A percentile compares a stretch with the other conserved stretches of the same genome.
Evolutionary conservation across 2,888 invertebrate genomes (phyloP).

Genomic region (Neoscelio sp.): DNA sequence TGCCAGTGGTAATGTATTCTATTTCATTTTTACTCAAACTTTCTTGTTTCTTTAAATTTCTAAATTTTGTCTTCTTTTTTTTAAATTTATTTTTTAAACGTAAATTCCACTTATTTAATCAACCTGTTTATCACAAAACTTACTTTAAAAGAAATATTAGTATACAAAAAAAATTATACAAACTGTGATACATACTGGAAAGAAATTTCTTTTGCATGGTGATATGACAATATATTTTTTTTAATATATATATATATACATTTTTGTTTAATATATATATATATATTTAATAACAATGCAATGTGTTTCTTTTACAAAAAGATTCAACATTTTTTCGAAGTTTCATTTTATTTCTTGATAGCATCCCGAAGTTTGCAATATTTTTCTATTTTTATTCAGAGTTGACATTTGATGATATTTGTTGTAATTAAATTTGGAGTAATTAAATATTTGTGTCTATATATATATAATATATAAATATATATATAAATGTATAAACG

Average conservation of each 20-base stretch:
- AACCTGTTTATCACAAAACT: not conserved
- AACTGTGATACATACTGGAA: slow-evolving; percentile 12
- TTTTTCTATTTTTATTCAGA: slow-evolving; percentile 33
- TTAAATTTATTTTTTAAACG: slow-evolving; percentile 11
- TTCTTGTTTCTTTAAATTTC: slow-evolving; percentile 16
- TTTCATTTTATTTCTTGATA: slow-evolving; percentile 67
- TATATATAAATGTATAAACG: too few species aligned
- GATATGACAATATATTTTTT: slow-evolving; percentile 5
- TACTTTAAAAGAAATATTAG: not conserved
- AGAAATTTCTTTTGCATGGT: slow-evolving; percentile 51
- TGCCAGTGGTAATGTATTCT: slow-evolving; percentile 83
- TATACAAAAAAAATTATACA: not conserved
- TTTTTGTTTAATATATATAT: too few species aligned
- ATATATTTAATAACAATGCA: too few species aligned
- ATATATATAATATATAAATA: too few species aligned
- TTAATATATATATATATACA: too few species aligned
- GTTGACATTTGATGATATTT: too few species aligned
- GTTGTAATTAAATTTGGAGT: not conserved
- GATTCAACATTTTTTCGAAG: slow-evolving; percentile 35
- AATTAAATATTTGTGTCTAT: slow-evolving; percentile 16
- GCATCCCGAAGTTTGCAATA: slow-evolving; percentile 80
- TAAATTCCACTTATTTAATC: not conserved
- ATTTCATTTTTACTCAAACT: slow-evolving; percentile 61
- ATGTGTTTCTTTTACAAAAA: slow-evolving; percentile 33
- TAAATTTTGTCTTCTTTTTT: slow-evolving; percentile 33